Percentiles rank a stretch among this genome's conserved stretches.
Evolutionary conservation across 2,797 vertebrate species (phyloP).

Genomic region (Propithecus perrieri): DNA sequence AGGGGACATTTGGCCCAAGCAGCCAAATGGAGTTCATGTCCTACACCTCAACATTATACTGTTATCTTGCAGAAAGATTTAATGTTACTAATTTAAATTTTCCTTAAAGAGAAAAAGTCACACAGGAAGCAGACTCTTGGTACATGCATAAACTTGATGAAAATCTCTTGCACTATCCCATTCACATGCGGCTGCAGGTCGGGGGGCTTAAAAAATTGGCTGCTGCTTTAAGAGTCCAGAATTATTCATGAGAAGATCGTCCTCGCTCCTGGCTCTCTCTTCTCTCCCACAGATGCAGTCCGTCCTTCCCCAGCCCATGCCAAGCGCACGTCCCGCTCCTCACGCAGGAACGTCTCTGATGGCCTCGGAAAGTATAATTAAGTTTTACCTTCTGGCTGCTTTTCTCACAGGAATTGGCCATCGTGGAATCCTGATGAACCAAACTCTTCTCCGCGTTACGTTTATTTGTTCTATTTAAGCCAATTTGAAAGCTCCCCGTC

Average conservation of each 20-base stretch:
- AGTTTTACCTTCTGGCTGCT: slow-evolving; percentile 71
- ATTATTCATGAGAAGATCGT: background rate
- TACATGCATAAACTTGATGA: background rate
- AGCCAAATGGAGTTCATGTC: too few relatives aligned
- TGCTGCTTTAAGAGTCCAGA: background rate
- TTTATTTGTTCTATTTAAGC: background rate
- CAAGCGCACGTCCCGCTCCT: background rate
- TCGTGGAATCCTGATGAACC: slow-evolving; percentile 30
- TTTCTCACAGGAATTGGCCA: slow-evolving; percentile 31
- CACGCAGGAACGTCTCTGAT: background rate
- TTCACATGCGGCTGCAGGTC: background rate
- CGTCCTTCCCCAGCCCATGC: background rate
- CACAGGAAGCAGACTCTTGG: background rate
- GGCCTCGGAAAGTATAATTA: slow-evolving; percentile 59
- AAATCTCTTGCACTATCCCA: background rate
- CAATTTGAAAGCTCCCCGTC: fast-evolving
- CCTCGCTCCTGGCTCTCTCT: background rate
- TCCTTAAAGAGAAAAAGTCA: background rate
- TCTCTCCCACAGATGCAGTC: background rate
- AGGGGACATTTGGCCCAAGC: background rate
- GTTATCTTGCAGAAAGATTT: background rate
- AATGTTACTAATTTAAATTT: background rate
- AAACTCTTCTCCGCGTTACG: background rate
- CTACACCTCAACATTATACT: background rate
- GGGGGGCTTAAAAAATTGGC: background rate